phyloP scores from a whole-genome alignment of 2,113 vertebrate species.

The Aptenodytes patagonicus region DNA sequence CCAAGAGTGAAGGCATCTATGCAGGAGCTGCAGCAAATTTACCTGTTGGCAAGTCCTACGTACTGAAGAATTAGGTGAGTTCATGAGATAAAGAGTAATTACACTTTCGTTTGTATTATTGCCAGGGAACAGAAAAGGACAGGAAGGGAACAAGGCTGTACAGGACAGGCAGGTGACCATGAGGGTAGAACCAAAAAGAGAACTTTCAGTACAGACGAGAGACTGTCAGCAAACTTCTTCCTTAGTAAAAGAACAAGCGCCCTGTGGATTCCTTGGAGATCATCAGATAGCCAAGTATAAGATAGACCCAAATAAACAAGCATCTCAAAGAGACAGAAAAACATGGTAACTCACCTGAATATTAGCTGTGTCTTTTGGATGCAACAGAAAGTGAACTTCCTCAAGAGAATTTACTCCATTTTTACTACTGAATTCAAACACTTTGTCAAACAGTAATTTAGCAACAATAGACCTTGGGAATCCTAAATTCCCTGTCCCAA shows the following conservation, averaged over 20 bases:
- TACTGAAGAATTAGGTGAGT: not conserved
- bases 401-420: constrained; percentile 67
- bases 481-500: constrained; percentile 85
- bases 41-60: not conserved
- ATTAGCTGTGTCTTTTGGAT: constrained; percentile 74
- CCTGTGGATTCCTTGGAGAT: not conserved
- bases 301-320: not conserved
- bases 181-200: not conserved
- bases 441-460: constrained; percentile 75
- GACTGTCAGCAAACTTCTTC: not conserved
- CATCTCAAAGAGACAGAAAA: not conserved
- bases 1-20: not conserved
- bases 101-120: not conserved
- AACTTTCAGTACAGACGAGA: not conserved
- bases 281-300: not conserved
- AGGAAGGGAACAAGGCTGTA: not conserved
- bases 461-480: constrained; percentile 80
- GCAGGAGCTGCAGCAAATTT: not conserved
- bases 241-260: not conserved
- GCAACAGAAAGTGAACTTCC: constrained; percentile 80
- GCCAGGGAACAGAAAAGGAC: not conserved
- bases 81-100: not conserved
- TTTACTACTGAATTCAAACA: constrained; percentile 77
- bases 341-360: constrained; percentile 76
- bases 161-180: not conserved